Evolutionary conservation across 2,113 vertebrate species (phyloP).

Genomic region (Coryphaenoides rupestris): DNA sequence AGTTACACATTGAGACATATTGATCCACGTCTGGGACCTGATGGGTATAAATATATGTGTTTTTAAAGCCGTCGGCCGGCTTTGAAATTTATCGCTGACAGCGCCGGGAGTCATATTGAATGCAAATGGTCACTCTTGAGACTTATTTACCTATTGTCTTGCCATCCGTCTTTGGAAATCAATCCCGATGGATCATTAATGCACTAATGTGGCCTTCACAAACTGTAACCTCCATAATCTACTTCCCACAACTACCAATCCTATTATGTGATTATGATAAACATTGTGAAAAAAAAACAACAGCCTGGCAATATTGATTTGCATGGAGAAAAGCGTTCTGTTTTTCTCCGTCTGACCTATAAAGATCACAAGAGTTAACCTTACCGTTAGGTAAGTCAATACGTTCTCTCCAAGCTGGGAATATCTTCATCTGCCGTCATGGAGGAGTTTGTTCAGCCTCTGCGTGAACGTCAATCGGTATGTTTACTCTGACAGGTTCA

Average conservation of each 20-base stretch:
- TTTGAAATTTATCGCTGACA: constrained; percentile 12
- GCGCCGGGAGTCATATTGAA: constrained; percentile 2
- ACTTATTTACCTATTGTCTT: constrained; percentile 5
- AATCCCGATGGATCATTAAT: constrained; percentile 8
- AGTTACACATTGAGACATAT: not conserved
- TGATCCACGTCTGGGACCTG: constrained; percentile 1
- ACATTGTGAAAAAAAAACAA: not conserved
- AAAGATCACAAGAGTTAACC: too few species aligned
- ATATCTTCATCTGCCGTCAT: too few species aligned
- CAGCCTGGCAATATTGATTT: not conserved
- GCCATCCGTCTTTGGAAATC: constrained; percentile 1
- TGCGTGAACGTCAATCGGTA: too few species aligned
- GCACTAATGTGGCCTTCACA: not conserved
- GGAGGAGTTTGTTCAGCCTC: too few species aligned
- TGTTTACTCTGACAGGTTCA: too few species aligned
- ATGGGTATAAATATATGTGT: constrained; percentile 4
- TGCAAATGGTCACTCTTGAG: not conserved
- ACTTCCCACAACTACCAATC: not conserved
- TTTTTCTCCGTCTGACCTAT: too few species aligned
- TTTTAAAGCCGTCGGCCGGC: constrained; percentile 11
- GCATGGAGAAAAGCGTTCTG: too few species aligned
- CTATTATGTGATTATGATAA: not conserved
- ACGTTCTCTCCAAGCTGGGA: too few species aligned
- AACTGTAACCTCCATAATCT: constrained; percentile 2
- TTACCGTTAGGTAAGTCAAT: too few species aligned